Conservation (phyloP, 2,888 invertebrate genomes). For the Calameuta idolon region DNA sequence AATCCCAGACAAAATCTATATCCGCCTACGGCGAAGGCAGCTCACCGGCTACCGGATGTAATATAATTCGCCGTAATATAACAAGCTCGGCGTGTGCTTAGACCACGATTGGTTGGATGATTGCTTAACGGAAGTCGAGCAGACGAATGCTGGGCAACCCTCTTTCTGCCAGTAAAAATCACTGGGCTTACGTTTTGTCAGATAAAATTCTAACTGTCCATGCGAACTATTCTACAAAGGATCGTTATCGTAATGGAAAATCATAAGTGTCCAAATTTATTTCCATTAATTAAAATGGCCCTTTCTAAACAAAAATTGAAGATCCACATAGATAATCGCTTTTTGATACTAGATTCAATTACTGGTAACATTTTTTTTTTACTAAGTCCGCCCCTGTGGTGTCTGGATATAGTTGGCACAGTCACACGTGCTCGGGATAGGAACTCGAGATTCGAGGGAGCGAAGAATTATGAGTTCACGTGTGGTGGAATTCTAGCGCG, state of each 20-base stretch:
- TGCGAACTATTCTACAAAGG: neutral
- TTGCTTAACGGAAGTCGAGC: constrained; percentile 38
- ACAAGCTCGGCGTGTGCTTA: constrained; percentile 11
- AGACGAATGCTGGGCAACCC: constrained; percentile 32
- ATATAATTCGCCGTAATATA: constrained; percentile 40
- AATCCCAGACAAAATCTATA: constrained; percentile 49
- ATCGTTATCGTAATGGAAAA: neutral
- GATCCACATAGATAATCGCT: neutral
- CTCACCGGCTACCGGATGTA: constrained; percentile 20
- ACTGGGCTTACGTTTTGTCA: neutral
- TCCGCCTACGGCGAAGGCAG: constrained; percentile 23
- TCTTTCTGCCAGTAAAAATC: neutral
- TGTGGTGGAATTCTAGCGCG: neutral
- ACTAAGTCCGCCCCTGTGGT: neutral
- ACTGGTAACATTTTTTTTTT: neutral
- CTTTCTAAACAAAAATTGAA: neutral
- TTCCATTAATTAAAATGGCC: neutral
- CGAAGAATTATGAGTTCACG: neutral
- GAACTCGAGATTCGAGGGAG: neutral
- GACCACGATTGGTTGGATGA: constrained; percentile 27
- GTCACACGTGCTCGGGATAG: neutral
- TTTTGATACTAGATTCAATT: neutral
- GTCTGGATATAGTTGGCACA: neutral
- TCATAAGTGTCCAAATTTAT: neutral
- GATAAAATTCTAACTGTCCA: neutral